Evolutionary conservation across 1,140 invertebrate genomes (phyloP).

Genomic region (Drosophila tristis): DNA sequence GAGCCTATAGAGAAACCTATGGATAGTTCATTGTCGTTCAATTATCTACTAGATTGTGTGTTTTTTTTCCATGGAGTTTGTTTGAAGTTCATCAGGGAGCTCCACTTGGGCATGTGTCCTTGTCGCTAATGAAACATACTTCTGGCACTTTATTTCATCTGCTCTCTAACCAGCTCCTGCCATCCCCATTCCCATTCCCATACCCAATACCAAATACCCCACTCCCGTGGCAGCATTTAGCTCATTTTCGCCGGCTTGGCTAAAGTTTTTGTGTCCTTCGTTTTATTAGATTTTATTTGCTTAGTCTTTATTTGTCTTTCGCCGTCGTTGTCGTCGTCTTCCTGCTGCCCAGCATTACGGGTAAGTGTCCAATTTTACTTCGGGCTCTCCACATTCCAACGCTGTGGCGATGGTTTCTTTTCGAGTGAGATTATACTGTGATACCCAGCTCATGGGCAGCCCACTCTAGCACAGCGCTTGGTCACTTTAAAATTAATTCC

Average conservation of each 20-base stretch:
- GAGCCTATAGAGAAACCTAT: too few species aligned
- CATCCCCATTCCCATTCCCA: not conserved
- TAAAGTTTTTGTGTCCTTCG: constrained; percentile 65
- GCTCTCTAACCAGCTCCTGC: constrained; percentile 44
- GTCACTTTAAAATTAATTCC: not conserved
- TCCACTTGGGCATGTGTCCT: constrained; percentile 41
- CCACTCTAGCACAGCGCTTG: not conserved
- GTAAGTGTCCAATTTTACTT: constrained; percentile 72
- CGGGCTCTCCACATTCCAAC: constrained; percentile 2
- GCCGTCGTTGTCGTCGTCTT: constrained; percentile 40
- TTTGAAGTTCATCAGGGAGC: constrained; percentile 48
- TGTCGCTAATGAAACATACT: constrained; percentile 80
- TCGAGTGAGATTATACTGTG: constrained; percentile 49
- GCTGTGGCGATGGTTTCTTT: constrained; percentile 12
- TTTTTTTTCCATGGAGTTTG: constrained; percentile 17
- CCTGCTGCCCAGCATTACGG: constrained; percentile 19
- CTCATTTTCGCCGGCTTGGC: constrained; percentile 62
- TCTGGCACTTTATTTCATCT: constrained; percentile 75
- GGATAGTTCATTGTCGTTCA: not conserved
- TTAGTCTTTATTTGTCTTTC: constrained; percentile 79
- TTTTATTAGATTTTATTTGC: constrained; percentile 83
- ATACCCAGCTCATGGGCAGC: constrained; percentile 3
- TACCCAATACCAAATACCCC: too few species aligned
- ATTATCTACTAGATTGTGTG: constrained; percentile 9
- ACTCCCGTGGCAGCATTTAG: constrained; percentile 47